A percentile compares a stretch with the other conserved stretches of the same genome.
Evolutionary conservation across 2,888 invertebrate species (phyloP).

Genomic region (Lithophane leautieri): DNA sequence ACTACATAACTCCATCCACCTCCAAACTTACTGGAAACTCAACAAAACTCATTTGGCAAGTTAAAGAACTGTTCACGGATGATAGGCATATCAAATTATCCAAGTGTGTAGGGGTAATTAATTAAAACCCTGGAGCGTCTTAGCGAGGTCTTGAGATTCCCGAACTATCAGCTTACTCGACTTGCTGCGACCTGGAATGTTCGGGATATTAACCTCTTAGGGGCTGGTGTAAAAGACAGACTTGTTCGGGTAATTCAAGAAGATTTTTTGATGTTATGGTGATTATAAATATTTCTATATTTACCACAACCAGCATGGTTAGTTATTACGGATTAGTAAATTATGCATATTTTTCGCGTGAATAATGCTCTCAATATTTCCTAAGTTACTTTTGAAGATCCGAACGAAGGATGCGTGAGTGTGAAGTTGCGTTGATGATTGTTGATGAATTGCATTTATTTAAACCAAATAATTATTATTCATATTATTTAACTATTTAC

Average conservation of each 20-base stretch:
- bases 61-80: slow-evolving; percentile 55
- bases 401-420: no score
- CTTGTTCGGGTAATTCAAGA: not conserved
- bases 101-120: slow-evolving; percentile 70
- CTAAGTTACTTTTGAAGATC: no score
- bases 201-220: slow-evolving; percentile 77
- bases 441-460: no score
- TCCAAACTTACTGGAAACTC: slow-evolving; percentile 37
- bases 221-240: slow-evolving; percentile 5
- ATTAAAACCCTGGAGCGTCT: slow-evolving; percentile 78
- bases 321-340: not conserved
- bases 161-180: slow-evolving; percentile 80
- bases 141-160: slow-evolving; percentile 81
- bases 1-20: slow-evolving; percentile 15
- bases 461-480: no score
- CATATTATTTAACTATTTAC: no score
- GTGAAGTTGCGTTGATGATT: no score
- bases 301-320: no score
- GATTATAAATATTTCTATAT: not conserved
- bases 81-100: slow-evolving; percentile 68
- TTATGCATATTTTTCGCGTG: not conserved
- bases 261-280: not conserved
- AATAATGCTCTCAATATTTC: no score
- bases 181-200: slow-evolving; percentile 82
- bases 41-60: slow-evolving; percentile 61